Base-by-base conservation (phyloP, 2,113 vertebrate species). In the Pelusios castaneus region DNA sequence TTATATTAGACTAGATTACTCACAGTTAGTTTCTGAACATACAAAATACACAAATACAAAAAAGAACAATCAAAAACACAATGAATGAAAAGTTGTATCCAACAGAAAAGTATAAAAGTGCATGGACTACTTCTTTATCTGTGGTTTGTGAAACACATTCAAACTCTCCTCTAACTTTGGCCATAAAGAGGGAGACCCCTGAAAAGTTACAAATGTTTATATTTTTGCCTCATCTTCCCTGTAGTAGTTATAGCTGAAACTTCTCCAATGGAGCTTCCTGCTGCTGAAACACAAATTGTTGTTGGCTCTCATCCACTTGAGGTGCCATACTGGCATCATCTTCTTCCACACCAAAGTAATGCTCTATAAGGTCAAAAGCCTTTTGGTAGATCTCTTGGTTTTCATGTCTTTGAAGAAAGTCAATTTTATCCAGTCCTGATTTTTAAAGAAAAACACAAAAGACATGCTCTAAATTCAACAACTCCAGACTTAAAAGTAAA, bases 381-480 rank as follows among this genome's bases (percentile, higher is more conserved):
- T 99, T 99, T 92, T 99, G 99, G 95, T 99, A 99, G 96, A 99
- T 99, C 95, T 99, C 99, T 93, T 99, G 99, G 95, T 99, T 99
- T 98, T 99, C 99, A 80, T 99, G 99, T 95, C 98, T 99, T 96
- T 99, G 98, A 80, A 99, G 98, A 97, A 99, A 99, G 96, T 99
- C 99, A 82, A 99, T 99, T 98, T 99, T 99, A 97, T 99, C 98
- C 91, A 99, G 97, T 96, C 99, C 99, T 99, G 96, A 86, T 97
- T 95, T 85, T 24, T 51, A 97, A 96, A 97, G 1, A 84, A 89
- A 34, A 76, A 4, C 58, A 63, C 25, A 92, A 60, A 38, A 70
- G 63, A 38, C 34, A 38, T 70, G 63, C n/a, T 83, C 92, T 81
- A 41, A 85, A 84, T 56, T 51, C 49, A 78, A 45, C 10, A 83